phyloP scores from a whole-genome alignment of 2,113 vertebrate species.

The Podocnemis expansa region DNA sequence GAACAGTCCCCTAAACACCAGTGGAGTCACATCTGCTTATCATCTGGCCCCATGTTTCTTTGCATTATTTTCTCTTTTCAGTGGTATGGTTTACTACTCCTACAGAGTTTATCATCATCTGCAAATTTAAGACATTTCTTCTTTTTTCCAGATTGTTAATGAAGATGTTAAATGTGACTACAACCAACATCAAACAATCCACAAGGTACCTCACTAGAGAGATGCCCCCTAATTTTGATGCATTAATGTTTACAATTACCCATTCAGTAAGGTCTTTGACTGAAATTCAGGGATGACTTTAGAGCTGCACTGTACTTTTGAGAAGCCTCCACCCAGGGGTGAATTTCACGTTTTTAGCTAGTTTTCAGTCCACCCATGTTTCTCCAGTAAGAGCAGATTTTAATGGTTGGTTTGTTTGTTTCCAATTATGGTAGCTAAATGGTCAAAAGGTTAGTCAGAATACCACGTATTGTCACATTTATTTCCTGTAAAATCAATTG shows the following conservation, averaged over 20 bases:
- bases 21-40: not conserved
- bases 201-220: not conserved
- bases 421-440: not conserved
- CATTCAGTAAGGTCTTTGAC: not conserved
- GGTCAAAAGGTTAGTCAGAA: not conserved
- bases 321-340: not conserved
- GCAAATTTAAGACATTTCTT: not conserved
- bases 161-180: not conserved
- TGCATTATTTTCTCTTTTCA: not conserved
- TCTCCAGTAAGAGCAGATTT: not conserved
- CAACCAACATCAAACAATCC: not conserved
- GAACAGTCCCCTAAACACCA: not conserved
- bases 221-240: not conserved
- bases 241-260: rapidly evolving
- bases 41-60: not conserved
- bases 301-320: not conserved
- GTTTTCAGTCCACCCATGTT: not conserved
- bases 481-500: not conserved
- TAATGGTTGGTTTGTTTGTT: too few species aligned
- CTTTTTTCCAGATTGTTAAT: not conserved
- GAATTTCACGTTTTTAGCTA: not conserved
- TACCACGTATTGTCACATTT: not conserved
- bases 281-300: not conserved
- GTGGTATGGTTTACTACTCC: not conserved
- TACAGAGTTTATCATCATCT: not conserved